Evolutionary conservation across 2,113 vertebrate genomes (phyloP).

Genomic region (Camarhynchus parvulus): DNA sequence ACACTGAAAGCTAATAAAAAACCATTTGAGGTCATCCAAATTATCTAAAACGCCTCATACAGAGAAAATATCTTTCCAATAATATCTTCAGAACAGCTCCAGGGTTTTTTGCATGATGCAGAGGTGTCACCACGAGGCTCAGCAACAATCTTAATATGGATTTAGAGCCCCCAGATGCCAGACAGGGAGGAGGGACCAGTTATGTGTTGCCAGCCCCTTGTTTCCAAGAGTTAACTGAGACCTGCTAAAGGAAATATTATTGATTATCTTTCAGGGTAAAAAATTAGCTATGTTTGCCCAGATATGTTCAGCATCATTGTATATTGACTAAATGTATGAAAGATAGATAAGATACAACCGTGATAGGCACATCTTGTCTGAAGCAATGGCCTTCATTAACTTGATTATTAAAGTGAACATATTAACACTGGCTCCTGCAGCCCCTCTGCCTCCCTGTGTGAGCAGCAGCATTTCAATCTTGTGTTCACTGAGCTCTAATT

Average conservation of each 20-base stretch:
- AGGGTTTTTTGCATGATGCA: background rate
- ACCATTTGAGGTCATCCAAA: background rate
- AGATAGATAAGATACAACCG: constrained; percentile 42
- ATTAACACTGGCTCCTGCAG: background rate
- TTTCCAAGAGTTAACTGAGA: constrained; percentile 23
- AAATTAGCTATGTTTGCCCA: constrained; percentile 40
- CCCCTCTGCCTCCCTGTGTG: background rate
- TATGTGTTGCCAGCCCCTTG: background rate
- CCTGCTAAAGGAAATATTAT: constrained; percentile 51
- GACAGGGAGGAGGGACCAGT: background rate
- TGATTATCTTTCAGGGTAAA: constrained; percentile 66
- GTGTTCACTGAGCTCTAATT: background rate
- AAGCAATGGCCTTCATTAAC: background rate
- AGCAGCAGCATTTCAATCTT: background rate
- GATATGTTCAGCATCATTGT: constrained; percentile 58
- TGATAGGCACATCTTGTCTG: constrained; percentile 24
- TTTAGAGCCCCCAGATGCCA: background rate
- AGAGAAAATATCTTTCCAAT: background rate
- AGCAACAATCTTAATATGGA: background rate
- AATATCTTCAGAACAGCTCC: background rate
- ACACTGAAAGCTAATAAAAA: background rate
- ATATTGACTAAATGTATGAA: constrained; percentile 59
- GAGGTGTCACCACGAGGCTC: background rate
- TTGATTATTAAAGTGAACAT: background rate
- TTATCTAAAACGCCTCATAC: background rate